phyloP scores from a whole-genome alignment of 2,888 invertebrate genomes.

The Oegoconia quadripuncta region DNA sequence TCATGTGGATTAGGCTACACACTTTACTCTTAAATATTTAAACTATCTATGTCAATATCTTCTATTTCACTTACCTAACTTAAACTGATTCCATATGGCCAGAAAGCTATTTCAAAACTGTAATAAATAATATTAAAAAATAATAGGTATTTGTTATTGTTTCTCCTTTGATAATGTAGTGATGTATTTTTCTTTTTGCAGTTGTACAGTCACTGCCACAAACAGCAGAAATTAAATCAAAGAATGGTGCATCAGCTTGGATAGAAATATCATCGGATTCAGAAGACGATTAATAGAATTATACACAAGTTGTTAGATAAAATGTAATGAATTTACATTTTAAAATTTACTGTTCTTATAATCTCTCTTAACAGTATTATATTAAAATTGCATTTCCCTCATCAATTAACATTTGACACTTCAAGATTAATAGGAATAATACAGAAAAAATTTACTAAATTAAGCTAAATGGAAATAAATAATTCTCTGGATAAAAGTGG shows the following conservation, averaged over 20 bases:
- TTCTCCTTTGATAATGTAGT: no score
- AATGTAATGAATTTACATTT: slow-evolving; percentile 64
- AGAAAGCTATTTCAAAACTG: neutral
- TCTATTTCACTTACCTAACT: no score
- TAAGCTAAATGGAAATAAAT: slow-evolving; percentile 30
- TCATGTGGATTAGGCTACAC: no score
- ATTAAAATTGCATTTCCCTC: slow-evolving; percentile 48
- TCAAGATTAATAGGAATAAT: slow-evolving; percentile 22
- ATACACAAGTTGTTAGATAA: slow-evolving; percentile 44
- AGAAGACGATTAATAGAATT: slow-evolving; percentile 48
- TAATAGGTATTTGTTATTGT: no score
- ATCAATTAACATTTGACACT: slow-evolving; percentile 43
- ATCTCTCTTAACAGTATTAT: slow-evolving; percentile 46
- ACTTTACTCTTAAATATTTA: no score
- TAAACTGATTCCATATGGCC: no score
- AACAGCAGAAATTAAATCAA: slow-evolving; percentile 57
- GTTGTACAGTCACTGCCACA: slow-evolving; percentile 55
- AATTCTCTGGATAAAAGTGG: slow-evolving; percentile 16
- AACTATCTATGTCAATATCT: no score
- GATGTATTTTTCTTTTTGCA: slow-evolving; percentile 38
- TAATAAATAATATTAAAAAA: slow-evolving; percentile 5
- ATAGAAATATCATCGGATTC: slow-evolving; percentile 73
- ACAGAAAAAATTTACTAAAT: slow-evolving; percentile 21
- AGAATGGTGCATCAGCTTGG: slow-evolving; percentile 56
- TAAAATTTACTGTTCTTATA: slow-evolving; percentile 53